A percentile compares a stretch with the other conserved stretches of the same genome.
Evolutionary conservation across 2,888 invertebrate genomes (phyloP).

Genomic region (Ecdyonurus torrentis): DNA sequence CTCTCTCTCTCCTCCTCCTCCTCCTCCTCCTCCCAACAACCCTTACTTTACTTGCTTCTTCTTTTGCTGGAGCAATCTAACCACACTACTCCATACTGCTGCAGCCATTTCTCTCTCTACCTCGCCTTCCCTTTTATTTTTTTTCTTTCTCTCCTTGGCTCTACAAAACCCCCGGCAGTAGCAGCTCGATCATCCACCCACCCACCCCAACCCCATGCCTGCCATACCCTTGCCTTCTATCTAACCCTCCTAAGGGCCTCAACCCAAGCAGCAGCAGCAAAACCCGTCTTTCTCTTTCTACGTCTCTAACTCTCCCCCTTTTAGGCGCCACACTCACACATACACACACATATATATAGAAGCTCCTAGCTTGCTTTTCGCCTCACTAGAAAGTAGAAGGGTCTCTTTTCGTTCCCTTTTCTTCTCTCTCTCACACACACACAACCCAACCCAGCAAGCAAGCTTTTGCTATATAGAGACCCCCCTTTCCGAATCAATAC

Average conservation of each 20-base stretch:
- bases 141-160: neutral
- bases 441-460: neutral
- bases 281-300: conserved; percentile 7
- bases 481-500: neutral
- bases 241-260: neutral
- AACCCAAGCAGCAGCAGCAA: neutral
- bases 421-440: neutral
- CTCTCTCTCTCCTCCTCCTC: conserved; percentile 8
- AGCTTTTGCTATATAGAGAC: neutral
- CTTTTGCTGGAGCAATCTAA: neutral
- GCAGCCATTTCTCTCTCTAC: neutral
- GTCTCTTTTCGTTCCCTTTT: conserved; percentile 3
- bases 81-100: neutral
- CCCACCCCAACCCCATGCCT: neutral
- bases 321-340: neutral
- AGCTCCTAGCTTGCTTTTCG: neutral
- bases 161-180: neutral
- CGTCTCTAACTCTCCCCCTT: neutral
- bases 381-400: neutral
- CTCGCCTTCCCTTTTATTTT: conserved; percentile 5
- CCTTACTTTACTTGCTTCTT: neutral
- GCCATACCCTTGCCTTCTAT: neutral
- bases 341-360: too few relatives aligned
- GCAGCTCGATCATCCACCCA: neutral
- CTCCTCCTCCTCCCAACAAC: neutral